Percentiles rank a stretch among this genome's conserved stretches.
phyloP scores from a whole-genome alignment of 1,140 invertebrate genomes.

The silkworm (Bombyx mori) region ASM3026992v2 NC_085115.1:5347501-5348000 shows the following conservation, averaged over 20 bases:
- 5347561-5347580: slow-evolving; percentile 24
- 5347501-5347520: no score
- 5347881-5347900: not conserved
- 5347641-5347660: slow-evolving; percentile 12
- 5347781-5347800: slow-evolving; percentile 38
- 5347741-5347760: slow-evolving; percentile 33
- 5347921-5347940: no score
- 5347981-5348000: no score
- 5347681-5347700: slow-evolving; percentile 2
- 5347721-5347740: slow-evolving; percentile 32
- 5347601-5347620: slow-evolving; percentile 15
- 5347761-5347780: slow-evolving; percentile 35
- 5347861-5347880: not conserved
- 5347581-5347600: slow-evolving; percentile 23
- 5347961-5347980: no score
- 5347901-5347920: no score
- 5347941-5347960: no score
- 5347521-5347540: no score
- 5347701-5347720: slow-evolving; percentile 30
- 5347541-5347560: slow-evolving; percentile 15
- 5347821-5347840: not conserved
- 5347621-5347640: slow-evolving; percentile 7
- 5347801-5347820: slow-evolving; percentile 14
- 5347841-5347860: not conserved
- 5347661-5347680: slow-evolving; percentile 8